phyloP scores from a whole-genome alignment of 2,888 invertebrate genomes.

The Limnephilus rhombicus region DNA sequence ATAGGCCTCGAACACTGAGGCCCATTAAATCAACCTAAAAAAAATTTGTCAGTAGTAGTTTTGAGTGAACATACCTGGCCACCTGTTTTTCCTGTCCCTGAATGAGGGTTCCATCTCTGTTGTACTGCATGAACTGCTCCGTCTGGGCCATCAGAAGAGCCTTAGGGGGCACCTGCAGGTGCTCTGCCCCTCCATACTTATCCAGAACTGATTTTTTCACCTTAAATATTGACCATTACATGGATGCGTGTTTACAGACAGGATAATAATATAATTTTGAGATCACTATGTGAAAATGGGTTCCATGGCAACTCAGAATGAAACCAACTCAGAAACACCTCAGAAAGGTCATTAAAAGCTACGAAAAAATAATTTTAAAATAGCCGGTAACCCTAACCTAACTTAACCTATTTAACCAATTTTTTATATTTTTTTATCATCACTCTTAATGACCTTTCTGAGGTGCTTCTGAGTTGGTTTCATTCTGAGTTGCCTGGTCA shows the following conservation, averaged over 20 bases:
- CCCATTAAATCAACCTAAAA: neutral
- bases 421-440: no score
- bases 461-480: no score
- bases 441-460: no score
- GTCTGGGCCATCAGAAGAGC: constrained; percentile 95
- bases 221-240: constrained; percentile 75
- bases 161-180: constrained; percentile 91
- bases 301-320: no score
- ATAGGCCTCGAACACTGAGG: no score
- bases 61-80: constrained; percentile 78
- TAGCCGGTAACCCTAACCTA: no score
- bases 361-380: no score
- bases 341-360: no score
- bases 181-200: constrained; percentile 96
- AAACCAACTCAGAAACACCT: no score
- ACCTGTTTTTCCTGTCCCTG: constrained; percentile 93
- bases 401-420: no score
- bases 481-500: no score
- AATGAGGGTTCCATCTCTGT: constrained; percentile 91
- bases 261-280: constrained; percentile 69
- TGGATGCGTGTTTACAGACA: constrained; percentile 67
- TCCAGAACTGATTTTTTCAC: constrained; percentile 91
- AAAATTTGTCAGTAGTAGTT: neutral
- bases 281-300: neutral
- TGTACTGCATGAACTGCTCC: constrained; percentile 97